Base-by-base conservation (phyloP, 2,113 vertebrate genomes). In the Cromileptes altivelis region DNA sequence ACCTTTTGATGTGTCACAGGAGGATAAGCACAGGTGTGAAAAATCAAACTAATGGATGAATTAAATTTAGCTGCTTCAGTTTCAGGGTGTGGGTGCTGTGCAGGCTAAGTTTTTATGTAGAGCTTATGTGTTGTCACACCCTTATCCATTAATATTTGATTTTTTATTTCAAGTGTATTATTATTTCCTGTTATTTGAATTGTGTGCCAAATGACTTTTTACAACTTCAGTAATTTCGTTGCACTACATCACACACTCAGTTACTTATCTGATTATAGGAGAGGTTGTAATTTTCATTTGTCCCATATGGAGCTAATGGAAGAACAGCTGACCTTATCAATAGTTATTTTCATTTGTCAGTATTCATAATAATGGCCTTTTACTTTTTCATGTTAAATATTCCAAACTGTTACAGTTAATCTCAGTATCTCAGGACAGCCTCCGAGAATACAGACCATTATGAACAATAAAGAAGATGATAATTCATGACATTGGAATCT, bases 351-450 rank as follows among this genome's bases (percentile, higher is more conserved):
- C 23, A 60, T 21, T 19, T 0, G 9, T 69, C 55, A 69, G 61
- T 69, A 60, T 50, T 69, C 63, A 78, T 50, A 42, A 8, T 37
- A 18, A 55, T 55, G 30, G 27, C 50, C 12, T 69, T 72, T 58
- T 3, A 27, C 45, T 30, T 68, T 18, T 50, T 25, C 14, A 18
- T 52, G 15, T 33, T 15, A 52, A 30, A 55, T 52, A 52, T 50
- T 3, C 27, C 3, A 17, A 56, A 56, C 14, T 15, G n/a, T 53
- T 14, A 15, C 49, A 30, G 11, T 6, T 10, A 68, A 37, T 64
- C 42, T 64, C 42, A 12, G 62, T 42, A 11, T 42, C 37, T 14
- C 3, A 14, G 21, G 21, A n/a, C 18, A 23, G 50, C 70, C 15
- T 25, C 19, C 15, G 15, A 72, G 4, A 42, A 57, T 23, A 23